Evolutionary conservation across 1,140 invertebrate genomes (phyloP).

Genomic region (Oedothorax gibbosus): DNA sequence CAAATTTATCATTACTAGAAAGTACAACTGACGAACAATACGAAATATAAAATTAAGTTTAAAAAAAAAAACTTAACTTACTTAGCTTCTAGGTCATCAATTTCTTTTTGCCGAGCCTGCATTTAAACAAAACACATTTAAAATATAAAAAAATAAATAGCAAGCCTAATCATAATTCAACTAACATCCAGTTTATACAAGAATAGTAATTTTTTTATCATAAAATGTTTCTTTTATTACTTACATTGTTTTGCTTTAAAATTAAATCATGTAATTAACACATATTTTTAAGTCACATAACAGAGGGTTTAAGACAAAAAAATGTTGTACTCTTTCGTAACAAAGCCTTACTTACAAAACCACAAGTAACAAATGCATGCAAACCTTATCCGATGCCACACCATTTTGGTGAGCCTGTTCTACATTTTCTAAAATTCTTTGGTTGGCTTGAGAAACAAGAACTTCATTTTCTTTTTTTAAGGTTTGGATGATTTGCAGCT

Average conservation of each 20-base stretch:
- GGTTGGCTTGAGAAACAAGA: conserved; percentile 15
- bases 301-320: neutral
- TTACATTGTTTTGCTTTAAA: too few species aligned
- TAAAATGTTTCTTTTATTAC: too few species aligned
- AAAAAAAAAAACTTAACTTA: conserved; percentile 3
- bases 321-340: too few species aligned
- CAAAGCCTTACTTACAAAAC: neutral
- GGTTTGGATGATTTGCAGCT: conserved; percentile 41
- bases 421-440: neutral
- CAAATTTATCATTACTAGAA: neutral
- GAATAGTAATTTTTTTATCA: too few species aligned
- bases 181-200: too few species aligned
- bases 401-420: conserved; percentile 38
- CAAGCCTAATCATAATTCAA: too few species aligned
- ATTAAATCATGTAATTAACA: neutral
- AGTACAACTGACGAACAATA: neutral
- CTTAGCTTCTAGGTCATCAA: conserved; percentile 41
- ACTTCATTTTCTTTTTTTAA: conserved; percentile 50
- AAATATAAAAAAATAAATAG: too few species aligned
- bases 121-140: conserved; percentile 20
- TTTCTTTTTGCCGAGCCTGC: conserved; percentile 23
- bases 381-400: conserved; percentile 18
- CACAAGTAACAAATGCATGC: neutral
- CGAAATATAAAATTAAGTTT: neutral
- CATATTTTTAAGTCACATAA: neutral